phyloP scores from a whole-genome alignment of 2,888 invertebrate species.

The Heliothis peltigera region DNA sequence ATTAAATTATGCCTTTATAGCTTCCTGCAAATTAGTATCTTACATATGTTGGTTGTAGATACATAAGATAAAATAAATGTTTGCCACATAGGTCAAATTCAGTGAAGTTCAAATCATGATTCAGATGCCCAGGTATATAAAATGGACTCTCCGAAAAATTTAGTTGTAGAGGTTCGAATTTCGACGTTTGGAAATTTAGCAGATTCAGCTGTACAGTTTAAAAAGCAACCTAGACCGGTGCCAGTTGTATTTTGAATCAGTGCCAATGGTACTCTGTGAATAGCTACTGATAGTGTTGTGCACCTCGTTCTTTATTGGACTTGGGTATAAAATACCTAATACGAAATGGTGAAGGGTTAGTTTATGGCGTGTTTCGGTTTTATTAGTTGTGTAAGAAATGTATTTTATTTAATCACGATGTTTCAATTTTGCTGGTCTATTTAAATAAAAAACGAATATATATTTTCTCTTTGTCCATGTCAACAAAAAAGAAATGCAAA shows the following conservation, averaged over 20 bases:
- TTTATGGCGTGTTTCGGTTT: background rate
- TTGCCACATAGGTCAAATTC: background rate
- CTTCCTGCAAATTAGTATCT: too few relatives aligned
- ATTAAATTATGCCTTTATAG: too few relatives aligned
- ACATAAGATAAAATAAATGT: too few relatives aligned
- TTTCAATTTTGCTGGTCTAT: too few relatives aligned
- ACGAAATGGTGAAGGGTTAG: background rate
- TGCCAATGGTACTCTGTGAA: conserved; percentile 28
- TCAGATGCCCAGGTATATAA: background rate
- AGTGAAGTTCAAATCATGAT: background rate
- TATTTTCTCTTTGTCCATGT: too few relatives aligned
- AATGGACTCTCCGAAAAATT: background rate
- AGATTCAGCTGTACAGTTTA: conserved; percentile 27
- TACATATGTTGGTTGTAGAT: too few relatives aligned
- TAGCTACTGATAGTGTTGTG: conserved; percentile 8
- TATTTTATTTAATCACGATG: too few relatives aligned
- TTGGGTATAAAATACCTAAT: conserved; percentile 1
- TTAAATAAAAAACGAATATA: too few relatives aligned
- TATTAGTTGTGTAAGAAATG: too few relatives aligned
- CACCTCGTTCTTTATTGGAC: conserved; percentile 5
- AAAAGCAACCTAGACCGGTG: conserved; percentile 28
- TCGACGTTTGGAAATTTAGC: conserved; percentile 15
- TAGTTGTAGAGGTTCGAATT: background rate
- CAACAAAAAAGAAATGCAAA: too few relatives aligned
- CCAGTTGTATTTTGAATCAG: conserved; percentile 37